Conservation (phyloP, 2,888 invertebrate species). For the Penaeus monodon region DNA sequence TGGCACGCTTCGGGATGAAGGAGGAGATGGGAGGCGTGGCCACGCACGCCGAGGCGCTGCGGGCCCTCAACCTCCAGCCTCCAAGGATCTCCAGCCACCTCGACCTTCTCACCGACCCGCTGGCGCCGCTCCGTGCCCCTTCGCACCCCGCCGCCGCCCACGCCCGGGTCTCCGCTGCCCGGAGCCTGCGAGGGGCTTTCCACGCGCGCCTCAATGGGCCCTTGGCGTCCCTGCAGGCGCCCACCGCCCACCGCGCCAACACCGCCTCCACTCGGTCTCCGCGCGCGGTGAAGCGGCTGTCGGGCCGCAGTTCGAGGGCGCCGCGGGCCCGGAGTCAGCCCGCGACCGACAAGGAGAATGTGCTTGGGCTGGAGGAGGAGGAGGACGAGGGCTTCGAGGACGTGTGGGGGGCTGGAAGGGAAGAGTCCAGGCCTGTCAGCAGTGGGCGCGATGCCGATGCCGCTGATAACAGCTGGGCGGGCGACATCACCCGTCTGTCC, state of each 20-base stretch:
- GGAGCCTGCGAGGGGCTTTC: conserved; percentile 57
- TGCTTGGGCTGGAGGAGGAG: conserved; percentile 31
- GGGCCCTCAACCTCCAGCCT: conserved; percentile 51
- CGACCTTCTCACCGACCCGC: conserved; percentile 53
- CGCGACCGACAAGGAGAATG: conserved; percentile 48
- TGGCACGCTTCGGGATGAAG: conserved; percentile 31
- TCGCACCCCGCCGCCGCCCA: conserved; percentile 35
- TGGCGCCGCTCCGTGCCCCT: conserved; percentile 56
- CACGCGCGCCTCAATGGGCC: conserved; percentile 59
- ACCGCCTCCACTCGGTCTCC: conserved; percentile 38
- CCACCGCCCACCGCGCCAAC: conserved; percentile 25
- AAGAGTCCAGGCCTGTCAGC: conserved; percentile 28
- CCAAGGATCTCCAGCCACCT: conserved; percentile 56
- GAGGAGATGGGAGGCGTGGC: conserved; percentile 34
- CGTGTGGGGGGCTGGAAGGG: conserved; percentile 48
- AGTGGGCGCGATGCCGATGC: conserved; percentile 30
- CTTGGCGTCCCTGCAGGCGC: conserved; percentile 54
- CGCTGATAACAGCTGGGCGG: conserved; percentile 45
- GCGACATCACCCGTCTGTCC: conserved; percentile 48
- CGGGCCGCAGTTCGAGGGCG: conserved; percentile 32
- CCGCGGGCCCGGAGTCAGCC: conserved; percentile 50
- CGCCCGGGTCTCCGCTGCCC: conserved; percentile 50
- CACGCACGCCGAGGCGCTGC: conserved; percentile 37
- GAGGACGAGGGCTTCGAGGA: conserved; percentile 55
- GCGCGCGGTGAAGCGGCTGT: conserved; percentile 34